These are phyloP conservation scores for Cataglyphis albicans DNA, from an alignment of 2,888 invertebrate genomes.

Conservation along the genomic window DNA sequence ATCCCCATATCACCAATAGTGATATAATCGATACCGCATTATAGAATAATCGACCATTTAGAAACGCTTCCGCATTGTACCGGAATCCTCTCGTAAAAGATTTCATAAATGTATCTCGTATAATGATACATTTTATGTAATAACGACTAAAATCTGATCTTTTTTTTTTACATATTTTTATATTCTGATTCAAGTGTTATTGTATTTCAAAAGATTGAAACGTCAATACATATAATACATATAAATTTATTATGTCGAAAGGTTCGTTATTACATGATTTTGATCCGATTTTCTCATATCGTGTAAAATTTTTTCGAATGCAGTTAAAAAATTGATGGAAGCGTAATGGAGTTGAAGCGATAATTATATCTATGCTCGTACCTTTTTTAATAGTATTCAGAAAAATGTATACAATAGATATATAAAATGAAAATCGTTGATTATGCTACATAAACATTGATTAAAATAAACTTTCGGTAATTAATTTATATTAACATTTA, in stretches of 20 bases:
- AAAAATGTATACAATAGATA: background rate
- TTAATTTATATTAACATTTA: constrained; percentile 1
- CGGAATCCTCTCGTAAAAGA: background rate
- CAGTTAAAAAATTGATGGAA: constrained; percentile 29
- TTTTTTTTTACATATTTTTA: background rate
- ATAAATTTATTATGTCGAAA: background rate
- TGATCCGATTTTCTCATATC: background rate
- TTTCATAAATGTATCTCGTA: background rate
- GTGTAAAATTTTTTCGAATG: background rate
- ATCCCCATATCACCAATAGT: background rate
- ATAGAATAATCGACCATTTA: constrained; percentile 22
- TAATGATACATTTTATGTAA: background rate
- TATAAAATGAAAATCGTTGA: constrained; percentile 2
- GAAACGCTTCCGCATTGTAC: background rate
- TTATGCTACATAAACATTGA: constrained; percentile 2
- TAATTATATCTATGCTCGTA: constrained; percentile 26
- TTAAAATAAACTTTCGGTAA: constrained; percentile 31
- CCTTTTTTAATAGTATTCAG: constrained; percentile 21
- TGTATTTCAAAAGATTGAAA: background rate
- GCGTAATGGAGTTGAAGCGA: constrained; percentile 17
- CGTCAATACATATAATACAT: background rate
- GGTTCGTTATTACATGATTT: constrained; percentile 13
- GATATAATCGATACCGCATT: constrained; percentile 39
- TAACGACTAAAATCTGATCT: background rate
- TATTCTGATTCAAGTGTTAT: background rate